Evolutionary conservation across 2,113 vertebrate species (phyloP).

Genomic region (Abramis brama): DNA sequence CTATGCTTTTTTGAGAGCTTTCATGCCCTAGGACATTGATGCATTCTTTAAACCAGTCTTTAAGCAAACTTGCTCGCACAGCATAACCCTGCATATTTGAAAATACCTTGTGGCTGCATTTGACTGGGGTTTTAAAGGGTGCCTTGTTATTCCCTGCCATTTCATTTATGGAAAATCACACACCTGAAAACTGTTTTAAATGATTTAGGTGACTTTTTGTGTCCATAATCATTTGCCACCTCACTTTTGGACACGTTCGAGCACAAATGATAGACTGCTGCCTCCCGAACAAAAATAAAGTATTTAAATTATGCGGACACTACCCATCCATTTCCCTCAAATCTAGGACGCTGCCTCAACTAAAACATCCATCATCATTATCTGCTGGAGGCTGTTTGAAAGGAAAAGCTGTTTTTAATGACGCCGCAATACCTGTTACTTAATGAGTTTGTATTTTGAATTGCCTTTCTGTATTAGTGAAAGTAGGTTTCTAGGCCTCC

Average conservation of each 20-base stretch:
- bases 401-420: slow-evolving; percentile 61
- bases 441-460: slow-evolving; percentile 70
- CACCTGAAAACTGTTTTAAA: slow-evolving; percentile 11
- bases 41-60: slow-evolving; percentile 29
- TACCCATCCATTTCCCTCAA: slow-evolving; percentile 40
- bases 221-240: not conserved
- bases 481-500: slow-evolving; percentile 73
- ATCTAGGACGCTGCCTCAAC: slow-evolving; percentile 64
- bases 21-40: slow-evolving; percentile 3
- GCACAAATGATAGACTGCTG: not conserved
- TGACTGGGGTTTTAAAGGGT: slow-evolving; percentile 32
- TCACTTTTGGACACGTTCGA: not conserved
- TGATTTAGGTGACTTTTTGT: slow-evolving; percentile 14
- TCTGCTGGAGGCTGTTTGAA: slow-evolving; percentile 58
- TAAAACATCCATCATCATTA: slow-evolving; percentile 61
- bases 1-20: not conserved
- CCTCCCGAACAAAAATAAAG: not conserved
- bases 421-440: slow-evolving; percentile 67
- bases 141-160: slow-evolving; percentile 11
- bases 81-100: slow-evolving; percentile 24
- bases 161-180: not conserved
- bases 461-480: slow-evolving; percentile 57
- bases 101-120: slow-evolving; percentile 50
- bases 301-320: not conserved
- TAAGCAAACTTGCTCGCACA: slow-evolving; percentile 22